Percentiles rank a stretch among this genome's conserved stretches.
These are phyloP conservation scores for Crepidodera aurea DNA, from an alignment of 2,888 invertebrate genomes.

Conservation along the genomic window DNA sequence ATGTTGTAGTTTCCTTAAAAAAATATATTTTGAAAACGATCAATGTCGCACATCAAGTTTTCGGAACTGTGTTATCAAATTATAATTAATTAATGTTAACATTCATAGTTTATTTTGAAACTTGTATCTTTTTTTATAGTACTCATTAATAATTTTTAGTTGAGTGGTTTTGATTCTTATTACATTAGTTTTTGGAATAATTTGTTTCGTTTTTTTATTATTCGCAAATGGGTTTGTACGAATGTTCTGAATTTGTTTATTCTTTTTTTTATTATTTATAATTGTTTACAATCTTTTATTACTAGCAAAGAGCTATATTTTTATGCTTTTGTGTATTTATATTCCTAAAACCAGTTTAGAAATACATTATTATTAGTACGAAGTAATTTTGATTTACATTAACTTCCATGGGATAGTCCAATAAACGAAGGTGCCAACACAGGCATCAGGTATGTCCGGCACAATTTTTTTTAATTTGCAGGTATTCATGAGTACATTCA, in stretches of 20 bases:
- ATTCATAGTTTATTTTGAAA: conserved; percentile 36
- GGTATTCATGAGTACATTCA: too few species aligned
- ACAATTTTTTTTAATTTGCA: too few species aligned
- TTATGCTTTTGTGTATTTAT: conserved; percentile 10
- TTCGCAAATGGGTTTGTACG: background rate
- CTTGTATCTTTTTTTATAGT: conserved; percentile 36
- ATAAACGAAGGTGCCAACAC: too few species aligned
- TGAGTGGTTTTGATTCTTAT: conserved; percentile 21
- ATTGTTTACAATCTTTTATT: background rate
- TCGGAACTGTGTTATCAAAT: conserved; percentile 15
- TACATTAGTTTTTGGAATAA: conserved; percentile 6
- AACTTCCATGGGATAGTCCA: too few species aligned
- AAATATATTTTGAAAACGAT: too few species aligned
- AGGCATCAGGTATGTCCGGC: too few species aligned
- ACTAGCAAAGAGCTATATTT: background rate
- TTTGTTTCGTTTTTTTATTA: background rate
- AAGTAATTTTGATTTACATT: background rate
- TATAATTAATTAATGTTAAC: conserved; percentile 34
- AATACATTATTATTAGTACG: background rate
- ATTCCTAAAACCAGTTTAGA: background rate
- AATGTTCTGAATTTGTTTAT: conserved; percentile 1
- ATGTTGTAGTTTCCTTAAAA: too few species aligned
- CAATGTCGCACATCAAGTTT: conserved; percentile 17
- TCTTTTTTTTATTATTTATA: background rate
- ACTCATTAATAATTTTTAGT: conserved; percentile 34